Evolutionary conservation across 2,888 invertebrate genomes (phyloP), one percentile per base, ranked within the genome.

Genomic region (Agriotes lineatus): DNA sequence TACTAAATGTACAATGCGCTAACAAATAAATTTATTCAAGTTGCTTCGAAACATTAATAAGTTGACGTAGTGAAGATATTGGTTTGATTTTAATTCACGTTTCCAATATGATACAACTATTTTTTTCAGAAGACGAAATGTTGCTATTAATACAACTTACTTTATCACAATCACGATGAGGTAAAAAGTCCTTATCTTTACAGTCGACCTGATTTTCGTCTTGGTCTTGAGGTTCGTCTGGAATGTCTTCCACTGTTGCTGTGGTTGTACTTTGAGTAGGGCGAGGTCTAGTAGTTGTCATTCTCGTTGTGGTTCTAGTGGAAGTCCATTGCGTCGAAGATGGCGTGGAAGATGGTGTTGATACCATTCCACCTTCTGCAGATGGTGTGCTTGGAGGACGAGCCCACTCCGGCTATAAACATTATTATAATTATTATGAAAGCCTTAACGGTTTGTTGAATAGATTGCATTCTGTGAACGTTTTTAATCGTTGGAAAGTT

Each of bases 391-490:
- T 90, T 67, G 93, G 93, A 12, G 94, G 93, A 70, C 89, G 88
- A 45, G 92, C 92, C 94, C 94, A 94, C 80, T 93, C 93, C 75
- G 93, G 93, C 93, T 93, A 78, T 18, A 18, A 20, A 22, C 2
- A 50, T 50, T 14, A 50, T 20, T 39, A 84, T 79, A 66, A 72
- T 50, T 33, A 33, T 33, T 33, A 7, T n/a, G n/a, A n/a, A n/a
- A n/a, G n/a, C n/a, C n/a, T n/a, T n/a, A n/a, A n/a, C n/a, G n/a
- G n/a, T n/a, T n/a, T n/a, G n/a, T n/a, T n/a, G n/a, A n/a, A n/a
- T n/a, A n/a, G n/a, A n/a, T n/a, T n/a, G n/a, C n/a, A n/a, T n/a
- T n/a, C n/a, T n/a, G n/a, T n/a, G n/a, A n/a, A n/a, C n/a, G n/a
- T n/a, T n/a, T n/a, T n/a, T n/a, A n/a, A n/a, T n/a, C n/a, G n/a